Evolutionary conservation across 2,113 vertebrate genomes (phyloP).

Genomic region (Isichthys henryi): DNA sequence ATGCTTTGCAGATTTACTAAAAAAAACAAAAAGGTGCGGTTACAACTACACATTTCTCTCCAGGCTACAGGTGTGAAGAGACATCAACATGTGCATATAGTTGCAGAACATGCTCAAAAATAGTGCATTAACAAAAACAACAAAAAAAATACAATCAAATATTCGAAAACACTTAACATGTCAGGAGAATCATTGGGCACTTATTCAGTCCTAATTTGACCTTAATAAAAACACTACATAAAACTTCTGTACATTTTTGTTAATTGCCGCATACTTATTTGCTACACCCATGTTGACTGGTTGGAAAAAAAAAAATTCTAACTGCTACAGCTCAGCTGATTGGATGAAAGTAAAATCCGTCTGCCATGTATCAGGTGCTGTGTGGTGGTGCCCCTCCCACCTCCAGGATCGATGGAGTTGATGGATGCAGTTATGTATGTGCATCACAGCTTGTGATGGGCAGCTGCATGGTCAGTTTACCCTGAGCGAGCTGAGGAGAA

Average conservation of each 20-base stretch:
- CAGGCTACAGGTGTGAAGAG: not conserved
- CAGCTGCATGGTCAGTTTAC: not conserved
- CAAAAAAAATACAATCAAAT: not conserved
- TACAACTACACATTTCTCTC: not conserved
- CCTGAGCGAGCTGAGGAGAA: not conserved
- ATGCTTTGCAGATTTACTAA: not conserved
- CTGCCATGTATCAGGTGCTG: not conserved
- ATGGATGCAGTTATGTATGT: not conserved
- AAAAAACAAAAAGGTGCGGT: not conserved
- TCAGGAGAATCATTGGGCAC: not conserved
- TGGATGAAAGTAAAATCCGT: not conserved
- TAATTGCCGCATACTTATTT: not conserved
- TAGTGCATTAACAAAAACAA: not conserved
- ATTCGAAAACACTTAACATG: not conserved
- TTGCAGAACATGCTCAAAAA: not conserved
- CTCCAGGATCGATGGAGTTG: not conserved
- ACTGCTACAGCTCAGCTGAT: conserved; percentile 17
- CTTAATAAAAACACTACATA: not conserved
- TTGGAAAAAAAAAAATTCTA: conserved; percentile 18
- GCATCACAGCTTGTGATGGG: not conserved
- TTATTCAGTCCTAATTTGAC: not conserved
- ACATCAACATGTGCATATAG: not conserved
- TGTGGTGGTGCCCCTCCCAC: not conserved
- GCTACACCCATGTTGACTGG: not conserved
- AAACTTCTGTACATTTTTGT: not conserved